A percentile compares a stretch with the other conserved stretches of the same genome.
Evolutionary conservation across 2,797 vertebrate species (phyloP).

Genomic region (Pygocentrus nattereri): DNA sequence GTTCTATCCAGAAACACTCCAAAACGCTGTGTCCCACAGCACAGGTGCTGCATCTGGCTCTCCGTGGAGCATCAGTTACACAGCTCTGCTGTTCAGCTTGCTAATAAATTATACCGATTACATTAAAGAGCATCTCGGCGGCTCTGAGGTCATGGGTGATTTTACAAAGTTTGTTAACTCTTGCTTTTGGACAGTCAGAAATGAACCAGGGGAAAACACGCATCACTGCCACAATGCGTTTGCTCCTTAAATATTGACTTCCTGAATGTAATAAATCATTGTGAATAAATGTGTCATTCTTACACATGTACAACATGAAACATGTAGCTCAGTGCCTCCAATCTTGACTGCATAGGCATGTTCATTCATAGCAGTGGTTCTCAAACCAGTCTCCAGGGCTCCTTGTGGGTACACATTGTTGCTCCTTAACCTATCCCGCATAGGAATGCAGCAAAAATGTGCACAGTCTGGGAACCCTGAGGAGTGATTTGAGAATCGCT

Average conservation of each 20-base stretch:
- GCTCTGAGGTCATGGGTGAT: not conserved
- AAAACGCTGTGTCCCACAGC: constrained; percentile 16
- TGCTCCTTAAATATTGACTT: too few relatives aligned
- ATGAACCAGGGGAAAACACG: not conserved
- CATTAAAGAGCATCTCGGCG: constrained; percentile 42
- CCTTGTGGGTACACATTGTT: too few relatives aligned
- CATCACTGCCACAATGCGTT: too few relatives aligned
- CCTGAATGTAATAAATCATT: too few relatives aligned
- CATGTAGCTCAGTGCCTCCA: not conserved
- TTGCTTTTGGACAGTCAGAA: constrained; percentile 9
- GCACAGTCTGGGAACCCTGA: too few relatives aligned
- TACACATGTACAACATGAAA: too few relatives aligned
- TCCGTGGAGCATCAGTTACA: constrained; percentile 36
- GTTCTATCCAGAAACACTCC: constrained; percentile 23
- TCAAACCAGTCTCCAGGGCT: too few relatives aligned
- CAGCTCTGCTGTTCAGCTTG: constrained; percentile 31
- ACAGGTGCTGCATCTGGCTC: constrained; percentile 51
- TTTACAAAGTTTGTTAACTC: not conserved
- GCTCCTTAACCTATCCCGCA: too few relatives aligned
- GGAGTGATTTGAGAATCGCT: too few relatives aligned
- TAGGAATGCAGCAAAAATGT: too few relatives aligned
- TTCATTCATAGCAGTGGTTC: not conserved
- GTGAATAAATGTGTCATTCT: not conserved
- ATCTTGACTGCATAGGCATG: not conserved
- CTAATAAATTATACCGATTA: constrained; percentile 51